These are phyloP conservation scores for Alviniconcha marisindica DNA, from an alignment of 1,140 invertebrate genomes.

Conservation along the genomic window DNA sequence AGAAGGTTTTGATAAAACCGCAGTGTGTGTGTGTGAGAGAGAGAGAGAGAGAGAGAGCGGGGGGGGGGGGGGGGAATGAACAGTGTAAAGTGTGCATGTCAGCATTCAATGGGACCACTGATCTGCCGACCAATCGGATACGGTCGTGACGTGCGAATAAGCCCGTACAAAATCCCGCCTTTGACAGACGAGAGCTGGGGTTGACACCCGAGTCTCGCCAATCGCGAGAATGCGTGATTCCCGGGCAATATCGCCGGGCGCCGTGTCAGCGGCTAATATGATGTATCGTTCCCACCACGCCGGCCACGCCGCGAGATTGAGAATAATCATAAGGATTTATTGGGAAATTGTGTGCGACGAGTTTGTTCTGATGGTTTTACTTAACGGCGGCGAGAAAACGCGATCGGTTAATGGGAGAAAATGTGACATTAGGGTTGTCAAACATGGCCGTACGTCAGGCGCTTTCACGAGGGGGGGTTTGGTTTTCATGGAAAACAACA, in stretches of 20 bases:
- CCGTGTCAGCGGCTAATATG: constrained; percentile 36
- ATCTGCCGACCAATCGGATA: constrained; percentile 25
- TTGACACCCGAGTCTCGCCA: constrained; percentile 27
- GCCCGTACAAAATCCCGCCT: constrained; percentile 9
- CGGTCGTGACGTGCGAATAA: constrained; percentile 25
- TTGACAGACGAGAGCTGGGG: constrained; percentile 31
- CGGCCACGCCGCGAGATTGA: neutral
- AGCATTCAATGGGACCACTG: neutral
- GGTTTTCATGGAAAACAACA: neutral
- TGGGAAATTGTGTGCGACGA: constrained; percentile 35
- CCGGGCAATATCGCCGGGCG: constrained; percentile 14
- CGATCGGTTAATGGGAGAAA: constrained; percentile 23
- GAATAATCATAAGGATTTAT: constrained; percentile 43
- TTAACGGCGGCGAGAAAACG: constrained; percentile 24
- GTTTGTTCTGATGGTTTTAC: constrained; percentile 21
- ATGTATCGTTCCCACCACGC: constrained; percentile 17
- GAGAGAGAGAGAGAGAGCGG: neutral
- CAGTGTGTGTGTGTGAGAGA: no score
- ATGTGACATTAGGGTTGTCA: constrained; percentile 20
- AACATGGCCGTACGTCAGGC: constrained; percentile 2
- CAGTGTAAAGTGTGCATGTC: constrained; percentile 27
- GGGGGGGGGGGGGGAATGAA: neutral
- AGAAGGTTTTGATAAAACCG: no score
- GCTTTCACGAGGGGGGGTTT: constrained; percentile 4
- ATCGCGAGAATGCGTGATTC: constrained; percentile 25